These are phyloP conservation scores for Falco biarmicus DNA, from an alignment of 2,797 vertebrate genomes.

Conservation along the genomic window DNA sequence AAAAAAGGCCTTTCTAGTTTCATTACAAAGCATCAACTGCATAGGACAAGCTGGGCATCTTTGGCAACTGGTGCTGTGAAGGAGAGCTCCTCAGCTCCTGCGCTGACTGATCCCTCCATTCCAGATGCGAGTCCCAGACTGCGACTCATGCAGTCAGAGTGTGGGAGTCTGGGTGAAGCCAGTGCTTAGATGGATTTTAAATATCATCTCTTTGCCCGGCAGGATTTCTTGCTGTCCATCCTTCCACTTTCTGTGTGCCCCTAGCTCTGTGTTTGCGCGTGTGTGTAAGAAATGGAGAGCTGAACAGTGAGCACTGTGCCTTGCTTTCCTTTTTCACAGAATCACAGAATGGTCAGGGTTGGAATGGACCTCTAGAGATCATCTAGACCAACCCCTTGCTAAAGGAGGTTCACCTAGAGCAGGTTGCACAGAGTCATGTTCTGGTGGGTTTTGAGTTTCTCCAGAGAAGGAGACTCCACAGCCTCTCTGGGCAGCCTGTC, in stretches of 20 bases:
- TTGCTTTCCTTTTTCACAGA: background rate
- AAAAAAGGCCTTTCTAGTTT: conserved; percentile 1
- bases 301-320: background rate
- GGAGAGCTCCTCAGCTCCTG: background rate
- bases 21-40: background rate
- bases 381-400: too few species aligned
- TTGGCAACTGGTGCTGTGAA: background rate
- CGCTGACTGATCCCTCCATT: background rate
- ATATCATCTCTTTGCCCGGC: background rate
- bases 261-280: background rate
- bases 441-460: too few species aligned
- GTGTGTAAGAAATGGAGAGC: background rate
- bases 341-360: too few species aligned
- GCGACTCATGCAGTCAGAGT: background rate
- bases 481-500: too few species aligned
- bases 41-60: background rate
- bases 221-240: background rate
- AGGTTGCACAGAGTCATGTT: too few species aligned
- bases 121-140: background rate
- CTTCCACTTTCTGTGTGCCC: background rate
- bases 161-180: background rate
- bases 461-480: too few species aligned
- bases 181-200: background rate
- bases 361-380: too few species aligned
- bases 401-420: too few species aligned